Evolutionary conservation across 2,113 vertebrate genomes (phyloP), one percentile per base, ranked within the genome.

Genomic region (Charina bottae): DNA sequence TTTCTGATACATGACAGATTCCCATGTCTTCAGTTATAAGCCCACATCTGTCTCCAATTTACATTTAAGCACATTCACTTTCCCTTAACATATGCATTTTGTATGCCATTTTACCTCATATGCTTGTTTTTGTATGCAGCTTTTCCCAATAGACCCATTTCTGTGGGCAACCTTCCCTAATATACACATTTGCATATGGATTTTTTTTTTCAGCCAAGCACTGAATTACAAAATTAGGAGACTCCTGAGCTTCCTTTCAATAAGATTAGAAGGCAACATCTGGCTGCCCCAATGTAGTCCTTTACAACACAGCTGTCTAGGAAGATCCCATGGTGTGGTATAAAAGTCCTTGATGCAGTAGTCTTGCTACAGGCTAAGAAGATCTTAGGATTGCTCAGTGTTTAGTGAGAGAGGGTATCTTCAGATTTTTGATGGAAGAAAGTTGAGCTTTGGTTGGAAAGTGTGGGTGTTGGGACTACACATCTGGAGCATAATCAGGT

Each of bases 201-300:
- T 78, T 42, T 78, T 78, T 49, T 85, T 49, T 85, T 28, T 28
- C 46, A 54, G 28, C 26, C 53, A 28, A 28, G 49, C 46, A 85
- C 6, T 17, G 26, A 54, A 49, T 85, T 28, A 54, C 49, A 85
- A n/a, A 54, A 49, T 54, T 85, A 54, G 84, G 84, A n/a, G 84
- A 54, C 84, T 85, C 49, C 84, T 54, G 84, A 28, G 42, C 49
- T 49, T 54, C 26, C 49, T 85, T 85, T 85, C 53, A 85, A n/a
- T n/a, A 85, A 85, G 84, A 28, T n/a, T 85, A n/a, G 84, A 33
- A 85, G 84, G 83, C 72, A 78, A 78, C 72, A 78, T 78, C 72
- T 78, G 72, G 17, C 33, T 78, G 33, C 33, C 3, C 33, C 33
- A 78, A 42, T 78, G 21, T 7, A 78, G 33, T 42, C 72, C 72